A percentile compares a stretch with the other conserved stretches of the same genome.
These are phyloP conservation scores for Hemitrygon akajei DNA, from an alignment of 2,797 vertebrate species.

Conservation along the genomic window DNA sequence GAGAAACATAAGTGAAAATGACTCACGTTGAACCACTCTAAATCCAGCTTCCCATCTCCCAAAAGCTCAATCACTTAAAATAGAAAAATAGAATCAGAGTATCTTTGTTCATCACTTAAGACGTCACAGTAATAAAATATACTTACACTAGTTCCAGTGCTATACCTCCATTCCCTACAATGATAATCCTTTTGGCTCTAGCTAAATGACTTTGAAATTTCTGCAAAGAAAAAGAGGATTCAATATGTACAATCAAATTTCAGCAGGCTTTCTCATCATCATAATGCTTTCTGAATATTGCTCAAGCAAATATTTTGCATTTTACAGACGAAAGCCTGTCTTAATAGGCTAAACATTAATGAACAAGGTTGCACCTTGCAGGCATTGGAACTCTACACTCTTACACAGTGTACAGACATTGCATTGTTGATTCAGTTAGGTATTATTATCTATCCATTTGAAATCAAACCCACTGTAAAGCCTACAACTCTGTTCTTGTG, in stretches of 20 bases:
- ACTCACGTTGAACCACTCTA: neutral
- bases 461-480: neutral
- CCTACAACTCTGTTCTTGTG: neutral
- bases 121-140: constrained; percentile 16
- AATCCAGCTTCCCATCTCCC: neutral
- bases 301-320: neutral
- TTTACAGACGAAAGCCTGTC: neutral
- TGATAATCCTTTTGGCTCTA: constrained; percentile 72
- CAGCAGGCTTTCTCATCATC: neutral
- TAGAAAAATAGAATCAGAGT: neutral
- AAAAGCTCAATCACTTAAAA: neutral
- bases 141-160: constrained; percentile 92
- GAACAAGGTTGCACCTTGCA: neutral
- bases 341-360: neutral
- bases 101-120: neutral
- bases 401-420: neutral
- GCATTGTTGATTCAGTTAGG: neutral
- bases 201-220: constrained; percentile 80
- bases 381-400: neutral
- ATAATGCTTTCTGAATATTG: no score
- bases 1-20: neutral
- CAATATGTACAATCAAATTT: neutral
- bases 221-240: constrained; percentile 50
- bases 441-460: neutral
- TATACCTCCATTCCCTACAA: constrained; percentile 92